Conservation (phyloP, 2,797 vertebrate species). For the Thamnophis elegans region DNA sequence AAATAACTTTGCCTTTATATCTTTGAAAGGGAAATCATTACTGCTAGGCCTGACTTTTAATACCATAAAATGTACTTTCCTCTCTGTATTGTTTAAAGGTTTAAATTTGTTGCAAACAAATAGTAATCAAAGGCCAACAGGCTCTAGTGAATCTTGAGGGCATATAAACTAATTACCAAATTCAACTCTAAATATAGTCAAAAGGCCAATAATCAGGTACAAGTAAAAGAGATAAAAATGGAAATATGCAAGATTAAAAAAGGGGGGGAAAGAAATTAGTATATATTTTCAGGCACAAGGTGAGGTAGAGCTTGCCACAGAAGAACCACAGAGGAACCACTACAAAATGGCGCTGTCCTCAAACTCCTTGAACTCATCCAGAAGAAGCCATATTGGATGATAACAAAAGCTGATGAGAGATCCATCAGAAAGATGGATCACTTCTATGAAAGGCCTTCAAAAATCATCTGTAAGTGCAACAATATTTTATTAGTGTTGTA, state of each 20-base stretch:
- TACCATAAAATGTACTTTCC: background rate
- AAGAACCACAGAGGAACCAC: too few relatives aligned
- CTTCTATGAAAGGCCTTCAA: background rate
- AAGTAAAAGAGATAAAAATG: background rate
- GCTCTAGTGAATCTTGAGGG: constrained; percentile 63
- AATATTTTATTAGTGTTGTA: background rate
- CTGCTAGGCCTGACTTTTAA: background rate
- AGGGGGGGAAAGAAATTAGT: background rate
- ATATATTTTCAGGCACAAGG: background rate
- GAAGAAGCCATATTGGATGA: background rate
- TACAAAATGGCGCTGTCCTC: background rate
- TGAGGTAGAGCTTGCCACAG: too few relatives aligned
- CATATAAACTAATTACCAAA: constrained; percentile 53
- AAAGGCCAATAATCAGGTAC: background rate
- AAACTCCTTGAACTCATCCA: background rate
- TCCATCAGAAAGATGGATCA: background rate
- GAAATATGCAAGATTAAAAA: background rate
- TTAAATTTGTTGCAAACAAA: constrained; percentile 53
- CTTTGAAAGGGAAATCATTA: background rate
- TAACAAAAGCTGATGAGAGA: background rate
- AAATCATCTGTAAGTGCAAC: background rate
- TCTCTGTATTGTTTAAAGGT: background rate
- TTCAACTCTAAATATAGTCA: background rate
- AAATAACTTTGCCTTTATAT: background rate
- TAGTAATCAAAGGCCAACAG: constrained; percentile 65